These are phyloP conservation scores for Chaenogobius annularis DNA, from an alignment of 2,113 vertebrate species.

Conservation along the genomic window DNA sequence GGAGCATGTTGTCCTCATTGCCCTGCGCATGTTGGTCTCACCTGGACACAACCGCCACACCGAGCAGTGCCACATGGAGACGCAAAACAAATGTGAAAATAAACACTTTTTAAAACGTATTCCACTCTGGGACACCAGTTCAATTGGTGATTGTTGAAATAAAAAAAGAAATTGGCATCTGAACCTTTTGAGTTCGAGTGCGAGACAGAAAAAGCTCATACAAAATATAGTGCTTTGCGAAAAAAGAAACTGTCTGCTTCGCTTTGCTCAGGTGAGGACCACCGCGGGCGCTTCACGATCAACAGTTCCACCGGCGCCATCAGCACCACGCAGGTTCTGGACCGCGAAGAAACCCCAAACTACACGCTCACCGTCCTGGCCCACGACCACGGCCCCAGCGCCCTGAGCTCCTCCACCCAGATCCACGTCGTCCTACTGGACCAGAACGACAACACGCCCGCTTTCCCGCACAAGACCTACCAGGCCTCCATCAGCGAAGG, in stretches of 20 bases:
- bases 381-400: slow-evolving; percentile 77
- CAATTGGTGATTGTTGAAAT: too few relatives aligned
- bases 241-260: background rate
- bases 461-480: slow-evolving; percentile 79
- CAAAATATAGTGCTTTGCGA: too few relatives aligned
- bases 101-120: too few relatives aligned
- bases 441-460: slow-evolving; percentile 87
- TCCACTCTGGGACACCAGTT: too few relatives aligned
- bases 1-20: too few relatives aligned
- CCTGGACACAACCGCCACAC: too few relatives aligned
- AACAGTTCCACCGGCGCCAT: slow-evolving; percentile 82
- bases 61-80: too few relatives aligned
- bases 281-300: slow-evolving; percentile 79
- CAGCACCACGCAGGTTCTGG: slow-evolving; percentile 77
- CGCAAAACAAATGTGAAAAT: too few relatives aligned
- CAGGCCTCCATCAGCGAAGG: slow-evolving; percentile 82
- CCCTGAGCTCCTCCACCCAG: slow-evolving; percentile 73
- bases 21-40: too few relatives aligned
- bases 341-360: slow-evolving; percentile 82
- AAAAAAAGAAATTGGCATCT: too few relatives aligned
- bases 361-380: slow-evolving; percentile 84
- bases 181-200: too few relatives aligned
- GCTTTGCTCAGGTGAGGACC: slow-evolving; percentile 77
- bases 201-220: too few relatives aligned
- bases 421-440: slow-evolving; percentile 83